Evolutionary conservation across 64 coral and sea anemone species (phyloP), one percentile per base, ranked within the genome.

Genomic region (Astreopora myriophthalma): DNA sequence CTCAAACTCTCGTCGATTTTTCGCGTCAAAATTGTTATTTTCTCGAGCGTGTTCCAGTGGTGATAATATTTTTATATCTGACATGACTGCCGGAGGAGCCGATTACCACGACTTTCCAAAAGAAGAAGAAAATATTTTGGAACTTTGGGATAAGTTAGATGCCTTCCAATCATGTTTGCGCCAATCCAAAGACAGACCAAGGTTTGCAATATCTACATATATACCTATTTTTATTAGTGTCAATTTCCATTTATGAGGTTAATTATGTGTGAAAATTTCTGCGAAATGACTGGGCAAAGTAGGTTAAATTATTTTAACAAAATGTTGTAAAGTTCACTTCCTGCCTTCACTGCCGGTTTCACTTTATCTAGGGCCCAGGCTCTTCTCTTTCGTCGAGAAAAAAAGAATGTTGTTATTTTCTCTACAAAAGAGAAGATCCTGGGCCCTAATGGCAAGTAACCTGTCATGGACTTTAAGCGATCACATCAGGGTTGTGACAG

Each of bases 131-230:
- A 98, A 95, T 22, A 95, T 98, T 82, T 78, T 98, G 69, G 90
- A 98, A 84, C 87, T 98, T 16, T 98, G 96, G 96, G 93, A 93
- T 16, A 90, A 95, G 91, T 55, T 98, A n/a, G 96, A 98, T 78
- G 96, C 96, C 1, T 95, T 98, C 57, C 92, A 95, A 61, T 89
- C 96, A 0, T 98, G 86, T n/a, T 74, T 98, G 36, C 83, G 89
- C 68, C 96, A 98, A 85, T 98, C 96, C 3, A 89, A 95, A 49
- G 96, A 92, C 77, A 82, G 74, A 38, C 96, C 96, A 84, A 98
- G 96, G 96, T 98, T 57, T 19, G 74, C 25, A 60, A 17, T 58
- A 16, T 12, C 7, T 55, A 0, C 13, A 16, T 3, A 55, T 3
- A 19, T 13, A 3, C 12, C 17, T 19, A 19, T 55, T 64, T 24